Evolutionary conservation across 2,113 vertebrate species (phyloP), one percentile per base, ranked within the genome.

Genomic region (Dicentrarchus labrax): DNA sequence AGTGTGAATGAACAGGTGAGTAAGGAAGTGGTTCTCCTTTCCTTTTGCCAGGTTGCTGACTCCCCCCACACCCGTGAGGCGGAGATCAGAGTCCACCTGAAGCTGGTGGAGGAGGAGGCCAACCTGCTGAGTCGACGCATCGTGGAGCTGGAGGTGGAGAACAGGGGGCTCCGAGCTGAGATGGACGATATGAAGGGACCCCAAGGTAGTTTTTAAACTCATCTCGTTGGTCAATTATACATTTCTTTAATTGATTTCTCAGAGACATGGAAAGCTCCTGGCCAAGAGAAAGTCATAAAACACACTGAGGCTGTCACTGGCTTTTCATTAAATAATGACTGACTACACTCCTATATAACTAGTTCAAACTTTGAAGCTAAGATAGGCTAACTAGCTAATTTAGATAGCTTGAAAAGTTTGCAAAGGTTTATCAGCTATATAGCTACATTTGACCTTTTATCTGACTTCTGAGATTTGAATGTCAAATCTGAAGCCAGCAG

Each of bases 61-160:
- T 98, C 98, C 0, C 98, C 98, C 2, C 98, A 99, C 67, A 98
- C 97, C 0, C 96, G 98, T 0, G 98, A 99, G 88, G 97, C 98
- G 0, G 98, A 99, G 91, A 91, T 99, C 81, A 97, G 98, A 85
- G 96, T 97, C 59, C 98, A 99, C 64, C 94, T 99, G 80, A 98
- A 98, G 95, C 95, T 99, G 84, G 98, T 99, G 22, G 98, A 99
- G 90, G 98, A 99, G 87, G 98, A 99, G 85, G 98, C 98, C 92
- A 99, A 99, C 94, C 95, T 99, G 89, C 94, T 99, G 71, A 99
- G 98, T 90, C 95, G 98, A 45, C 95, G 97, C 82, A 99, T 98
- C 1, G 98, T 99, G 83, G 98, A 99, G 93, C 96, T 99, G 86
- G 98, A 99, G 94, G 98, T 99, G 90, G 98, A 99, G 83, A 99